Percentiles rank a stretch among this genome's conserved stretches.
Evolutionary conservation across 2,113 vertebrate species (phyloP).

Genomic region (Prunella himalayana): DNA sequence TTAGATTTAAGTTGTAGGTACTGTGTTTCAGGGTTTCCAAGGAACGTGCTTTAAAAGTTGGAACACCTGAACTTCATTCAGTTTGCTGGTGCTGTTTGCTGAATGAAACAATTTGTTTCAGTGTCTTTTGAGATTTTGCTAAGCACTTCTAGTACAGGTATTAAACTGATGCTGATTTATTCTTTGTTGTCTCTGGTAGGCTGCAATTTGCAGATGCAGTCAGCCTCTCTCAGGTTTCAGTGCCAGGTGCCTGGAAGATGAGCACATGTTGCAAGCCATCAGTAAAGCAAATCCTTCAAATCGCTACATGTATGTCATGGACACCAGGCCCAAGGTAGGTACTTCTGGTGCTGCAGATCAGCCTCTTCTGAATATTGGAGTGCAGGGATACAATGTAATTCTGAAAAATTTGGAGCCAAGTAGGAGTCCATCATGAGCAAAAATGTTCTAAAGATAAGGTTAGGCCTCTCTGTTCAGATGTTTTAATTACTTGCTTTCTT

Average conservation of each 20-base stretch:
- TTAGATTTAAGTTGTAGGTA: neutral
- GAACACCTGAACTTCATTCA: neutral
- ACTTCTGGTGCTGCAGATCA: neutral
- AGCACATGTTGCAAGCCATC: slow-evolving; percentile 94
- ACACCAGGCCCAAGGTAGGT: slow-evolving; percentile 92
- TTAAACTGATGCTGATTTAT: neutral
- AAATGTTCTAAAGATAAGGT: neutral
- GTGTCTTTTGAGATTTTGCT: neutral
- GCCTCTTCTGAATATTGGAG: neutral
- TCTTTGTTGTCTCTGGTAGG: slow-evolving; percentile 69
- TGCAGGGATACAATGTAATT: neutral
- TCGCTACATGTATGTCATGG: slow-evolving; percentile 92
- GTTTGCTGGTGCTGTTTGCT: neutral
- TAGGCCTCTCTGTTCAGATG: neutral
- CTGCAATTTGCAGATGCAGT: slow-evolving; percentile 95
- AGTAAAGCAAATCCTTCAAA: slow-evolving; percentile 92
- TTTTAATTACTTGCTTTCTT: neutral
- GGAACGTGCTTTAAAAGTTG: neutral
- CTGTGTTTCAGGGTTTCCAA: neutral
- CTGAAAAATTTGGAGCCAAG: neutral
- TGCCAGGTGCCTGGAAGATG: slow-evolving; percentile 94
- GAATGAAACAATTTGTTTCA: neutral
- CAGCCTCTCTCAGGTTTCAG: slow-evolving; percentile 98
- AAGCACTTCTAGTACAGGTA: neutral
- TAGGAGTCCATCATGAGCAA: neutral